A percentile compares a stretch with the other conserved stretches of the same genome.
Conservation (phyloP, 2,888 invertebrate species). For the Koerneria pararmatus region DNA sequence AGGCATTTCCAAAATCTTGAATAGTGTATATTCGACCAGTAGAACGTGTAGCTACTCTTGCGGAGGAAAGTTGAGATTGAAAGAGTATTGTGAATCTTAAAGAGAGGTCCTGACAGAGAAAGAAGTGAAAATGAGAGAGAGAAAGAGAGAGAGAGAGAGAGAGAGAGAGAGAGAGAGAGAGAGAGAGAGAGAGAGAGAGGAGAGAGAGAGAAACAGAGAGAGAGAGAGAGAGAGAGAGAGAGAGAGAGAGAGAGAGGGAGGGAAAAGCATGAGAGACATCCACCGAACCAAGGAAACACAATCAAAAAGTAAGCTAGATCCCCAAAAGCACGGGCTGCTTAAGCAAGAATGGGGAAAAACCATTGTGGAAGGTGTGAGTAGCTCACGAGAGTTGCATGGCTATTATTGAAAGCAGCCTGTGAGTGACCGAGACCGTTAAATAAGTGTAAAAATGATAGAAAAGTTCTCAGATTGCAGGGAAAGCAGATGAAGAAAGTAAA, state of each 20-base stretch:
- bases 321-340: too few species aligned
- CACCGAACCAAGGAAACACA: neutral
- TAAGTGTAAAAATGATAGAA: too few species aligned
- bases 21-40: neutral
- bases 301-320: too few species aligned
- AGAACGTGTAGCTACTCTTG: too few species aligned
- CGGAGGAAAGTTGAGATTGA: too few species aligned
- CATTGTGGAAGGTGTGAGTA: too few species aligned
- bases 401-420: too few species aligned
- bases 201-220: neutral
- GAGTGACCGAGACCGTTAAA: too few species aligned
- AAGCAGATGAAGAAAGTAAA: too few species aligned
- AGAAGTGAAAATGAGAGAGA: constrained; percentile 6
- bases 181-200: neutral
- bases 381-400: too few species aligned
- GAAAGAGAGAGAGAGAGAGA: neutral
- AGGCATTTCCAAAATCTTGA: neutral
- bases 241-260: neutral
- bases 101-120: neutral
- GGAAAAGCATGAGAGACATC: neutral
- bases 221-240: neutral
- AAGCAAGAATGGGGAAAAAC: too few species aligned
- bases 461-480: too few species aligned
- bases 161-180: neutral
- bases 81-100: constrained; percentile 17